Evolutionary conservation across 2,888 invertebrate species (phyloP).

Genomic region (Mystacides longicornis): DNA sequence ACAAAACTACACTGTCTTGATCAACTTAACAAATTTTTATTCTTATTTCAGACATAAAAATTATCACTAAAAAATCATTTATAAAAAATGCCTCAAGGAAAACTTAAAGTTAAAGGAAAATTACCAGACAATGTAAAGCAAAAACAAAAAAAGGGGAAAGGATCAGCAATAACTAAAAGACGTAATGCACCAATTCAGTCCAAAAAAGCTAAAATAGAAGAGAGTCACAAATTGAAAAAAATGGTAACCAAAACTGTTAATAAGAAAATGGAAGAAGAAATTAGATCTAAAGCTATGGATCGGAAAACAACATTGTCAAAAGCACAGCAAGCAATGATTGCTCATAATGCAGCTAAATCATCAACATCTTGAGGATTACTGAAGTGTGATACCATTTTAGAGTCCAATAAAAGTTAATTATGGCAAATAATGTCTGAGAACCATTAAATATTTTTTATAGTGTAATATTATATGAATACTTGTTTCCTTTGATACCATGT

Average conservation of each 20-base stretch:
- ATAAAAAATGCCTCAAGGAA: conserved; percentile 62
- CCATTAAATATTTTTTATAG: no score
- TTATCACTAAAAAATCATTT: neutral
- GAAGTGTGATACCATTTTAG: no score
- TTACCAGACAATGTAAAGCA: conserved; percentile 48
- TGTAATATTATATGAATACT: neutral
- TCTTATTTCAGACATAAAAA: no score
- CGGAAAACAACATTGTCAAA: conserved; percentile 45
- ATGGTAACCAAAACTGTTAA: conserved; percentile 64
- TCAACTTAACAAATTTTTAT: neutral
- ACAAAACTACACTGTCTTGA: no score
- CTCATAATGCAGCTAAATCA: conserved; percentile 17
- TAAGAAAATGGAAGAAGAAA: conserved; percentile 58
- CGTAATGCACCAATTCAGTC: conserved; percentile 58
- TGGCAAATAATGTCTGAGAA: no score
- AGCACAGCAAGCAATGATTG: conserved; percentile 35
- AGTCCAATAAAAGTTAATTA: no score
- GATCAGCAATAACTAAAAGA: conserved; percentile 50
- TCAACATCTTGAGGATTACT: conserved; percentile 5
- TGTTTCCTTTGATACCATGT: neutral
- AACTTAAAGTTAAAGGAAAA: conserved; percentile 59
- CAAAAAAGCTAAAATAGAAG: conserved; percentile 52
- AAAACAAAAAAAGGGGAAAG: conserved; percentile 47
- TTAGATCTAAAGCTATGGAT: conserved; percentile 50
- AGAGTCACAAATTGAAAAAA: conserved; percentile 57